phyloP scores from a whole-genome alignment of 1,140 invertebrate genomes.

The Samia ricini region DNA sequence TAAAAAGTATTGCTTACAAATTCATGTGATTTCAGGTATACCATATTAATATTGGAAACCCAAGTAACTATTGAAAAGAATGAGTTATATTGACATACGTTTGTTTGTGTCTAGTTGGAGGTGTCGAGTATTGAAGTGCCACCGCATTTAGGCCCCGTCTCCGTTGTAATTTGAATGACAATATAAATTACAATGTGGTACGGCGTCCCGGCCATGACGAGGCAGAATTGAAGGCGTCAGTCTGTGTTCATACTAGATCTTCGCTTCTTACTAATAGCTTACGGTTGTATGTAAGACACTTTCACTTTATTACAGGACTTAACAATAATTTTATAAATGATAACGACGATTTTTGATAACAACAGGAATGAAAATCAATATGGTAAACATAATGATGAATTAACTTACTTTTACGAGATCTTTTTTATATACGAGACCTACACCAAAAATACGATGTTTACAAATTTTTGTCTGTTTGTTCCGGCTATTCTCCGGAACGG shows the following conservation, averaged over 20 bases:
- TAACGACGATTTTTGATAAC: too few species aligned
- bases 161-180: slow-evolving; percentile 63
- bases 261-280: slow-evolving; percentile 33
- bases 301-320: neutral
- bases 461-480: too few species aligned
- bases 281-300: slow-evolving; percentile 8
- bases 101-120: slow-evolving; percentile 23
- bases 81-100: neutral
- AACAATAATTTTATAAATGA: neutral
- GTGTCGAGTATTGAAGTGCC: slow-evolving; percentile 65
- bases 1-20: neutral
- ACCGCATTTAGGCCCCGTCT: slow-evolving; percentile 45
- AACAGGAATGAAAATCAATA: too few species aligned
- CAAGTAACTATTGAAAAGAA: neutral
- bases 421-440: too few species aligned
- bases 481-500: too few species aligned
- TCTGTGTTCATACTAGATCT: slow-evolving; percentile 41
- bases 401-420: too few species aligned
- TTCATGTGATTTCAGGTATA: neutral
- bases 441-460: too few species aligned
- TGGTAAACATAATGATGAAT: too few species aligned
- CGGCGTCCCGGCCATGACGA: slow-evolving; percentile 60
- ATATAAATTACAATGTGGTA: slow-evolving; percentile 58
- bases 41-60: neutral
- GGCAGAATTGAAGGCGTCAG: slow-evolving; percentile 42